phyloP scores from a whole-genome alignment of 2,888 invertebrate genomes.

The Drosophila eohydei region DNA sequence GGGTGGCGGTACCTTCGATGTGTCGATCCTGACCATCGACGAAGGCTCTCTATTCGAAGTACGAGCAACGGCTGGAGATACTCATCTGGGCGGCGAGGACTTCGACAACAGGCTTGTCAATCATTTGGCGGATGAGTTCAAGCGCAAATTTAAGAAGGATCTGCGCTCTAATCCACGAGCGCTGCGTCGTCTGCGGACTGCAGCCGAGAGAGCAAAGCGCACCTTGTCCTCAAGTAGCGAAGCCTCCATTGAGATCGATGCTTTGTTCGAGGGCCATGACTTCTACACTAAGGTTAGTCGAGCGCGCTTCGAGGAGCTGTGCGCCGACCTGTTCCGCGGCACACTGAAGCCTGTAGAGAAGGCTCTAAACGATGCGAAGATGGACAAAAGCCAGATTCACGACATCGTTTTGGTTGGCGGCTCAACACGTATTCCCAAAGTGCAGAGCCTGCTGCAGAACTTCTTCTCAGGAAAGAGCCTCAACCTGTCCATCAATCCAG shows the following conservation, averaged over 20 bases:
- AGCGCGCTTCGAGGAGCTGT: constrained; percentile 91
- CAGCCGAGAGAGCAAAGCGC: constrained; percentile 91
- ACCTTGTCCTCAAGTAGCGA: constrained; percentile 91
- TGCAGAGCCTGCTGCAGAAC: constrained; percentile 90
- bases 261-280: constrained; percentile 90
- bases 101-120: constrained; percentile 95
- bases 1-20: constrained; percentile 96
- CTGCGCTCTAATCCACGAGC: constrained; percentile 88
- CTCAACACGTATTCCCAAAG: constrained; percentile 92
- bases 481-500: constrained; percentile 91
- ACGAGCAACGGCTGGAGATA: constrained; percentile 97
- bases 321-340: constrained; percentile 89
- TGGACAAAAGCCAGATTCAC: constrained; percentile 91
- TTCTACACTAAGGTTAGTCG: constrained; percentile 90
- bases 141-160: constrained; percentile 91
- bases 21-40: constrained; percentile 97
- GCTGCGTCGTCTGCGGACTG: constrained; percentile 89
- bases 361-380: constrained; percentile 91
- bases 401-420: constrained; percentile 93
- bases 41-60: constrained; percentile 96
- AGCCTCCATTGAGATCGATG: constrained; percentile 91
- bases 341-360: constrained; percentile 92
- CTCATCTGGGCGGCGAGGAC: constrained; percentile 95
- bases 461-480: constrained; percentile 91
- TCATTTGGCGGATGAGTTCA: constrained; percentile 94